These are phyloP conservation scores for Xerus inauris DNA, from an alignment of 2,113 vertebrate species.

Conservation along the genomic window DNA sequence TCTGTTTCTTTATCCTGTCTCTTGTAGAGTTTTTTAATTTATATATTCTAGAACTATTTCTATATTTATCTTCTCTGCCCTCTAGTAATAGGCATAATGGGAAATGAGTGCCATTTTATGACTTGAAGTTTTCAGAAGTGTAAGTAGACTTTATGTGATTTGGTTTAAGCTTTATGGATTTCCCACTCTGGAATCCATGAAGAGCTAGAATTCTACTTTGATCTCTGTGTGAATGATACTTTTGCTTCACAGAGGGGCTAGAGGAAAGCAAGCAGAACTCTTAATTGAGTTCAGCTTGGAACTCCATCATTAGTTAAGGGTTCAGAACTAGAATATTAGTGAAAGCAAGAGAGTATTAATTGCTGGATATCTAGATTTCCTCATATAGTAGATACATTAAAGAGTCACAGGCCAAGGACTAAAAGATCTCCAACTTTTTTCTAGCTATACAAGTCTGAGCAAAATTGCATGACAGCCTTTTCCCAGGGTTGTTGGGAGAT, in stretches of 20 bases:
- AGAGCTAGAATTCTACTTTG: background rate
- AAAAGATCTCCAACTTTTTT: background rate
- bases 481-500: background rate
- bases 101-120: constrained; percentile 13
- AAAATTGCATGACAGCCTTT: background rate
- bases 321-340: background rate
- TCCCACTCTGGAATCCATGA: background rate
- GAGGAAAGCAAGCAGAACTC: background rate
- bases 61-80: constrained; percentile 16
- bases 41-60: background rate
- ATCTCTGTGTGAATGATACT: background rate
- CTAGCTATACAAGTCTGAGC: background rate
- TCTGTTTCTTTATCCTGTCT: background rate
- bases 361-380: background rate
- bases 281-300: background rate
- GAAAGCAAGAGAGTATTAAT: constrained; percentile 34
- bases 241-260: background rate
- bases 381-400: background rate
- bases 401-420: background rate
- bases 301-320: background rate
- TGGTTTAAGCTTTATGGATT: background rate
- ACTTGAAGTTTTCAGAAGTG: background rate
- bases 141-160: constrained; percentile 1
- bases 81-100: background rate
- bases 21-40: background rate